Conservation (phyloP, 1,140 invertebrate species). For the Papilio xuthus region DNA sequence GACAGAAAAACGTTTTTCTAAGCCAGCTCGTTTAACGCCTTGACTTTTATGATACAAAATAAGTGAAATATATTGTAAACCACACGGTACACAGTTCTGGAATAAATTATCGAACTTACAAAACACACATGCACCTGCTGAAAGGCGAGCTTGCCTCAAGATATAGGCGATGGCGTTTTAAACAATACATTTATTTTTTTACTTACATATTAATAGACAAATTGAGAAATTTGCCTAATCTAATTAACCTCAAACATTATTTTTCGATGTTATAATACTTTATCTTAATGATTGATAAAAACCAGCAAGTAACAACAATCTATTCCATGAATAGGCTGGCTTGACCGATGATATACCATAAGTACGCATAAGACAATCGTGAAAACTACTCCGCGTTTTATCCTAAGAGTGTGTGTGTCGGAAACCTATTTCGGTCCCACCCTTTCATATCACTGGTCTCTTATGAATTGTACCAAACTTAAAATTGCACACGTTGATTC, state of each 20-base stretch:
- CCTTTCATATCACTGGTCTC: background rate
- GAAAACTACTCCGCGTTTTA: too few species aligned
- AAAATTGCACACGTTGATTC: slow-evolving; percentile 36
- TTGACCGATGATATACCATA: too few species aligned
- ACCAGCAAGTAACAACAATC: too few species aligned
- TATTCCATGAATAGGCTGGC: too few species aligned
- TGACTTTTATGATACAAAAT: background rate
- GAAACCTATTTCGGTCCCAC: too few species aligned
- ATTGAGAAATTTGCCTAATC: too few species aligned
- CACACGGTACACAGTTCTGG: slow-evolving; percentile 22
- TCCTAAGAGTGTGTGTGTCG: too few species aligned
- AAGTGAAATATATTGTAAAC: slow-evolving; percentile 15
- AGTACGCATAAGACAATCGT: too few species aligned
- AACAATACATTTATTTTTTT: background rate
- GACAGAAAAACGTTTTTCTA: background rate
- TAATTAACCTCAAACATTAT: too few species aligned
- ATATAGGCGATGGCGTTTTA: background rate
- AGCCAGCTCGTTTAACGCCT: background rate
- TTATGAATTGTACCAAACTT: slow-evolving; percentile 30
- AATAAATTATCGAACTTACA: slow-evolving; percentile 37
- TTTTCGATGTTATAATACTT: too few species aligned
- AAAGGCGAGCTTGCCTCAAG: background rate
- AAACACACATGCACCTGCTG: slow-evolving; percentile 37
- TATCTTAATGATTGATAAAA: too few species aligned
- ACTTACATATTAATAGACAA: too few species aligned